A percentile compares a stretch with the other conserved stretches of the same genome.
These are phyloP conservation scores for Scaptomyza flava DNA, from an alignment of 2,888 invertebrate species.

Conservation along the genomic window DNA sequence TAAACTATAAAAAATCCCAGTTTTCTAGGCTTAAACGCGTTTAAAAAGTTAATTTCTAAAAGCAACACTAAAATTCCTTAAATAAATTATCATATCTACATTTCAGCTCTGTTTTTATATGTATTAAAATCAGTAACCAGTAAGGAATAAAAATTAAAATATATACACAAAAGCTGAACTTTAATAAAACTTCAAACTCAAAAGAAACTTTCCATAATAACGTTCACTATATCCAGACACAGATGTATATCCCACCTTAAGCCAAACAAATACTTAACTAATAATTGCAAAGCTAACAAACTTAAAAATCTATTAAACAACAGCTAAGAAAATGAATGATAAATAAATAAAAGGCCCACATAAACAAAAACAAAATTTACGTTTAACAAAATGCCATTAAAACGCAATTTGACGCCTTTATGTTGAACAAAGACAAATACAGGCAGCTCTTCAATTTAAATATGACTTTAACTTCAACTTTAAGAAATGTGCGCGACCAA, in stretches of 20 bases:
- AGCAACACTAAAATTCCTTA: not conserved
- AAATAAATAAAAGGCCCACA: slow-evolving; percentile 31
- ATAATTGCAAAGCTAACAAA: slow-evolving; percentile 29
- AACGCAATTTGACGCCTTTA: slow-evolving; percentile 63
- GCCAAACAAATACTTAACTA: not conserved
- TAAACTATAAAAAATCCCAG: not conserved
- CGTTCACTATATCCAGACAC: too few species aligned
- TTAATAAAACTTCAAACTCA: too few species aligned
- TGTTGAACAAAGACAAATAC: slow-evolving; percentile 61
- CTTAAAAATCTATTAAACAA: slow-evolving; percentile 27
- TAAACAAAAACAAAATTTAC: slow-evolving; percentile 31
- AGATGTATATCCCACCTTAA: too few species aligned
- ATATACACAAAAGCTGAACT: too few species aligned
- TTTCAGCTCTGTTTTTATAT: too few species aligned
- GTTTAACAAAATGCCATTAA: slow-evolving; percentile 64
- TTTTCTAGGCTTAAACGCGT: not conserved
- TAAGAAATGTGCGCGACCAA: not conserved
- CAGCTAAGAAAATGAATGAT: slow-evolving; percentile 3
- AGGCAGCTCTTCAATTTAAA: slow-evolving; percentile 15
- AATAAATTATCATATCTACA: not conserved
- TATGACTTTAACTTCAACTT: slow-evolving; percentile 12
- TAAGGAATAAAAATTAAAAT: too few species aligned
- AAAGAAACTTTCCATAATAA: too few species aligned
- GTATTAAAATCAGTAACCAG: too few species aligned
- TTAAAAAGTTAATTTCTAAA: too few species aligned